Conservation (phyloP, 2,113 vertebrate species). For the Pithys albifrons region DNA sequence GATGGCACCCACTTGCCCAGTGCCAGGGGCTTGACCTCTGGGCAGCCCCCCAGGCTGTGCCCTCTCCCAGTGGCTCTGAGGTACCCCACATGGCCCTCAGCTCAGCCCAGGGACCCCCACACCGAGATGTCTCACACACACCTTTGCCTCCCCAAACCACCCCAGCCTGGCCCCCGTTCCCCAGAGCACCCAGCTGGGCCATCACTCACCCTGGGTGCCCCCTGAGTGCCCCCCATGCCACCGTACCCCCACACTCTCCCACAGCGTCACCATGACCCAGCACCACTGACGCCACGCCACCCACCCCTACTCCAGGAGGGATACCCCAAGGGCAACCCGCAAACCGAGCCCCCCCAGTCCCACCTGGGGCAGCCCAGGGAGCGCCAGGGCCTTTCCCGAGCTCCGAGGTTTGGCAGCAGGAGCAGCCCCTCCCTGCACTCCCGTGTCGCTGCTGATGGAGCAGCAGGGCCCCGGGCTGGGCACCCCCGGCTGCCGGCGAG, state of each 20-base stretch:
- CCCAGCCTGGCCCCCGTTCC: background rate
- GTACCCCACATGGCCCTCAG: background rate
- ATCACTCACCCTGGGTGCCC: rapidly evolving
- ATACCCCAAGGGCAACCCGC: no score
- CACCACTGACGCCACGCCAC: rapidly evolving
- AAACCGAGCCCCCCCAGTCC: rapidly evolving
- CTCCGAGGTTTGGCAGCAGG: background rate
- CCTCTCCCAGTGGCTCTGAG: background rate
- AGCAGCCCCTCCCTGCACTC: background rate
- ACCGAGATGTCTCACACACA: rapidly evolving
- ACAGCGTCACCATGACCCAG: background rate
- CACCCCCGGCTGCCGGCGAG: background rate
- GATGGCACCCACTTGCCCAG: no score
- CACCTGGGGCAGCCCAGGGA: background rate
- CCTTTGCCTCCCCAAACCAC: no score
- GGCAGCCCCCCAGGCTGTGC: background rate
- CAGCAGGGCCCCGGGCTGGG: rapidly evolving
- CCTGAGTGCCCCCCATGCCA: rapidly evolving
- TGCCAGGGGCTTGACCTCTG: background rate
- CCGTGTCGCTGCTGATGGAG: rapidly evolving
- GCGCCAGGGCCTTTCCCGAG: rapidly evolving
- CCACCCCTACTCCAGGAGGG: background rate
- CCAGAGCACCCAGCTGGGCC: background rate
- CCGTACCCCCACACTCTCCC: background rate
- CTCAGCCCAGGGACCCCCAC: background rate